Conservation (phyloP, 2,113 vertebrate genomes). For the Leuciscus idus region DNA sequence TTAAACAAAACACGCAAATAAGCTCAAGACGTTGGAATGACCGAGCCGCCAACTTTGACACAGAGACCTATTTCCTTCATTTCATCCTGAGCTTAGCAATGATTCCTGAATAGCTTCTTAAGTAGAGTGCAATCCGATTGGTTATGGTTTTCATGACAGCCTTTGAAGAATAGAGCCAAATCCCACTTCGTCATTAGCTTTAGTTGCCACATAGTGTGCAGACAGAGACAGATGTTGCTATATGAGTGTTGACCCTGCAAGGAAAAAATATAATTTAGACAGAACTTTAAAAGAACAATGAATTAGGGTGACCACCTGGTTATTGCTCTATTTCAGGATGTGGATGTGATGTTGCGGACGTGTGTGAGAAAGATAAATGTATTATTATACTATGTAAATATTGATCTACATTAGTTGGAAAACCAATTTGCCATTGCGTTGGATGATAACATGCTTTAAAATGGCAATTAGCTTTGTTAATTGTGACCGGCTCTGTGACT, state of each 20-base stretch:
- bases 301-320: no score
- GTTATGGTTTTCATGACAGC: conserved; percentile 1
- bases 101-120: not conserved
- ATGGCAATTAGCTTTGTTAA: no score
- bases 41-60: not conserved
- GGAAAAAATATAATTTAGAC: not conserved
- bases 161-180: not conserved
- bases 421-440: no score
- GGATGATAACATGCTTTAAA: no score
- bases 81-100: conserved; percentile 18
- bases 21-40: not conserved
- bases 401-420: no score
- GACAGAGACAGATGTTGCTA: not conserved
- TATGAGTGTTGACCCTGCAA: not conserved
- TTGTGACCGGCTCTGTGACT: no score
- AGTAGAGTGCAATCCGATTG: not conserved
- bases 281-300: not conserved
- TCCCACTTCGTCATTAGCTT: conserved; percentile 16
- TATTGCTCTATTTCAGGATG: no score
- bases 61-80: not conserved
- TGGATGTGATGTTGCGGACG: no score
- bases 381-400: no score
- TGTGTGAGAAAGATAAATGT: no score
- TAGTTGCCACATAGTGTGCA: not conserved
- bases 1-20: conserved; percentile 5